Conservation (phyloP, 2,113 vertebrate species). For the Nannospalax galili region DNA sequence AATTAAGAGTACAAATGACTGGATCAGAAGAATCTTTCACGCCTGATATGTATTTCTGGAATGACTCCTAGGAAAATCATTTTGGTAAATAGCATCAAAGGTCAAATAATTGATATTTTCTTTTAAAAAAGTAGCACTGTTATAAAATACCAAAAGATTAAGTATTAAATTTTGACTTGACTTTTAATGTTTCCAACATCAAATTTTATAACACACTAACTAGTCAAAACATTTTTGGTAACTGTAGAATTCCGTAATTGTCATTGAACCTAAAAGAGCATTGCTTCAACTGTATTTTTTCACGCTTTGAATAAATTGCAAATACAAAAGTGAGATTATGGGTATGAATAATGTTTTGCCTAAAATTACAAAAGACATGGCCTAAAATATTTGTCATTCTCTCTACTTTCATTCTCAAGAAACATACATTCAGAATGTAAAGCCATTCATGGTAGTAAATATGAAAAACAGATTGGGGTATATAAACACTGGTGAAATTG, state of each 20-base stretch:
- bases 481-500: not conserved
- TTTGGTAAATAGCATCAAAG: not conserved
- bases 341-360: not conserved
- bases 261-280: constrained; percentile 2
- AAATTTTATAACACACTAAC: constrained; percentile 40
- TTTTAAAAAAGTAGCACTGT: not conserved
- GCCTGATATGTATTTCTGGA: not conserved
- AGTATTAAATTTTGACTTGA: constrained; percentile 18
- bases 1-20: not conserved
- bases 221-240: not conserved
- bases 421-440: not conserved
- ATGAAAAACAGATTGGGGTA: not conserved
- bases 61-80: not conserved
- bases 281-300: constrained; percentile 28
- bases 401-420: constrained; percentile 24
- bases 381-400: not conserved
- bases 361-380: not conserved
- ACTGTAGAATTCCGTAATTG: not conserved
- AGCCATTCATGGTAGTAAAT: not conserved
- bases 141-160: not conserved
- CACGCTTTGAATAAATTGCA: constrained; percentile 16
- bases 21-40: not conserved
- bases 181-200: not conserved
- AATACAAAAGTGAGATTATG: constrained; percentile 41
- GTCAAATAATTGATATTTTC: constrained; percentile 10